These are phyloP conservation scores for Crematogaster levior DNA, from an alignment of 2,888 invertebrate species.

Conservation along the genomic window DNA sequence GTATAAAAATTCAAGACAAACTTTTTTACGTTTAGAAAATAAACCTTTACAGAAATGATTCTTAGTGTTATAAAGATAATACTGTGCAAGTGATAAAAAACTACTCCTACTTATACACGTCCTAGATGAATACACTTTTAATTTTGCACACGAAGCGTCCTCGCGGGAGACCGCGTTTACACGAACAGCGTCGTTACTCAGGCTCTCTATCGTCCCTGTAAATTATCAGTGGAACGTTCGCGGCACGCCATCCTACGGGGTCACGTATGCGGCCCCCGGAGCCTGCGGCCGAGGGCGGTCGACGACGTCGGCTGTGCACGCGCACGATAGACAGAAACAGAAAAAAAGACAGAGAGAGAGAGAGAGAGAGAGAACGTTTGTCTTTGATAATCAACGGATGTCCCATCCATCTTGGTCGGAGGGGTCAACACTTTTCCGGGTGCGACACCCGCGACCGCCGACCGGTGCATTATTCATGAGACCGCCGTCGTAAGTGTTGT, in stretches of 20 bases:
- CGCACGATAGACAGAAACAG: conserved; percentile 38
- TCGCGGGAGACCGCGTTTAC: conserved; percentile 43
- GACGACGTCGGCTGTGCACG: conserved; percentile 7
- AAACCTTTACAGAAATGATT: neutral
- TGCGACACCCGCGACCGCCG: conserved; percentile 67
- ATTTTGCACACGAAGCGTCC: conserved; percentile 27
- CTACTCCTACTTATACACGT: neutral
- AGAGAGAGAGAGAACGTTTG: conserved; percentile 62
- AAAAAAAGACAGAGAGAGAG: neutral
- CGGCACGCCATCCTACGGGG: conserved; percentile 44
- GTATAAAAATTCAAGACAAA: neutral
- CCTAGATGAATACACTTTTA: neutral
- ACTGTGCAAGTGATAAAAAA: neutral
- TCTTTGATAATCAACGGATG: conserved; percentile 75
- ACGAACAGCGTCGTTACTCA: conserved; percentile 39
- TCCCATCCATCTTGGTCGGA: conserved; percentile 75
- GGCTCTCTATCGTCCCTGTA: conserved; percentile 43
- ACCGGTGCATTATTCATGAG: conserved; percentile 77
- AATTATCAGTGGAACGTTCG: conserved; percentile 56
- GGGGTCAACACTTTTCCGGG: conserved; percentile 72
- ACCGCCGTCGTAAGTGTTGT: conserved; percentile 76
- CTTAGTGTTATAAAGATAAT: neutral
- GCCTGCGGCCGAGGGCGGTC: neutral
- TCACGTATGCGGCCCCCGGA: conserved; percentile 29
- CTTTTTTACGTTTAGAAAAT: neutral